phyloP scores from a whole-genome alignment of 1,140 invertebrate genomes.

The Neotoxoptera formosana region DNA sequence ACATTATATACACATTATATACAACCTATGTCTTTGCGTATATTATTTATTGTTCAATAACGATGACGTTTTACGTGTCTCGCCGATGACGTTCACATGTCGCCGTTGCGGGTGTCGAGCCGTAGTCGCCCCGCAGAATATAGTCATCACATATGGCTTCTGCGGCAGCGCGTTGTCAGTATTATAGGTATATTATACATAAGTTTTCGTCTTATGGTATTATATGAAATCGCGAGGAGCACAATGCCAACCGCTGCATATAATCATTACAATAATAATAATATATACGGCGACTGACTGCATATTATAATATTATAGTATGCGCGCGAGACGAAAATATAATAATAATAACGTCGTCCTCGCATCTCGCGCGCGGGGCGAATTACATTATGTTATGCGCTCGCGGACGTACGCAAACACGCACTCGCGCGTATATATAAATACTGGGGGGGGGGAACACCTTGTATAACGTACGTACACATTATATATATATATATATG shows the following conservation, averaged over 20 bases:
- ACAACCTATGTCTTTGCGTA: not conserved
- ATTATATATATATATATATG: not conserved
- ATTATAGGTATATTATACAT: not conserved
- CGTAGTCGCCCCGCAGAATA: too few relatives aligned
- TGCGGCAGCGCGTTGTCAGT: not conserved
- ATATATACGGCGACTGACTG: not conserved
- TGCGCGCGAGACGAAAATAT: not conserved
- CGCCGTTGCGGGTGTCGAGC: too few relatives aligned
- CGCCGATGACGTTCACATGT: not conserved
- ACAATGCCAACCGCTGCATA: not conserved
- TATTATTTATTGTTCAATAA: not conserved
- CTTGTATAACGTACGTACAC: not conserved
- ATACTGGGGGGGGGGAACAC: not conserved
- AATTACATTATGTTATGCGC: too few relatives aligned
- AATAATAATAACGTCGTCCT: conserved; percentile 11
- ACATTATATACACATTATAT: too few relatives aligned
- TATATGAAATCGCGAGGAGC: not conserved
- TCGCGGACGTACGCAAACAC: not conserved
- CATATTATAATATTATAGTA: too few relatives aligned
- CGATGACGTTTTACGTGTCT: not conserved
- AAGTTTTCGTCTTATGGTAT: not conserved
- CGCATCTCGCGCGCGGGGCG: not conserved
- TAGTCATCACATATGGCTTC: not conserved
- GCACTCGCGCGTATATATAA: not conserved
- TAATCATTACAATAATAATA: not conserved